These are phyloP conservation scores for Trichomalopsis sarcophagae DNA, from an alignment of 1,140 invertebrate genomes.

Conservation along the genomic window DNA sequence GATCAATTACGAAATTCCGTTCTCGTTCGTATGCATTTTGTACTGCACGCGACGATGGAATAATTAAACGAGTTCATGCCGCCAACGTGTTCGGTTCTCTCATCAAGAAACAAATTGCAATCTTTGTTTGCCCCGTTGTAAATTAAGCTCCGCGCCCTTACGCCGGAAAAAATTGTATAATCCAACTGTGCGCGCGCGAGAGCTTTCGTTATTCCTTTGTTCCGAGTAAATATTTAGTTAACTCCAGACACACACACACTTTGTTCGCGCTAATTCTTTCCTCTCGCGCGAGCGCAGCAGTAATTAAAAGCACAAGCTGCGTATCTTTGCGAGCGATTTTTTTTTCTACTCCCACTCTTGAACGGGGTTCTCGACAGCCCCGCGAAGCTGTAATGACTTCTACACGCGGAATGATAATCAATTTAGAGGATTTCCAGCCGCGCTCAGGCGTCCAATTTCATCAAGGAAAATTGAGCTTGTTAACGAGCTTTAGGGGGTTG, in stretches of 20 bases:
- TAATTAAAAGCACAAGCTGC: not conserved
- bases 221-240: conserved; percentile 20
- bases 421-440: not conserved
- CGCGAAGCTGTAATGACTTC: too few relatives aligned
- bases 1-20: conserved; percentile 13
- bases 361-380: too few relatives aligned
- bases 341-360: too few relatives aligned
- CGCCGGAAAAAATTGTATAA: not conserved
- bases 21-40: not conserved
- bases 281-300: too few relatives aligned
- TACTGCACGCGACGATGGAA: not conserved
- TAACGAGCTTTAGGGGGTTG: not conserved
- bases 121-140: not conserved
- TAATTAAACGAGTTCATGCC: not conserved
- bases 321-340: not conserved
- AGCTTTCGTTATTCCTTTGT: not conserved
- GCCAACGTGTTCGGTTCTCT: not conserved
- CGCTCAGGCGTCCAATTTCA: not conserved
- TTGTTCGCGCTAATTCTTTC: not conserved
- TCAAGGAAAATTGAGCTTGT: not conserved
- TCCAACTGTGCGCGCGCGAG: not conserved
- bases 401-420: not conserved
- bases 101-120: not conserved
- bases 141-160: not conserved
- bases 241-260: not conserved